A percentile compares a stretch with the other conserved stretches of the same genome.
Conservation (phyloP, 2,113 vertebrate genomes). For the Rhinoderma darwinii region DNA sequence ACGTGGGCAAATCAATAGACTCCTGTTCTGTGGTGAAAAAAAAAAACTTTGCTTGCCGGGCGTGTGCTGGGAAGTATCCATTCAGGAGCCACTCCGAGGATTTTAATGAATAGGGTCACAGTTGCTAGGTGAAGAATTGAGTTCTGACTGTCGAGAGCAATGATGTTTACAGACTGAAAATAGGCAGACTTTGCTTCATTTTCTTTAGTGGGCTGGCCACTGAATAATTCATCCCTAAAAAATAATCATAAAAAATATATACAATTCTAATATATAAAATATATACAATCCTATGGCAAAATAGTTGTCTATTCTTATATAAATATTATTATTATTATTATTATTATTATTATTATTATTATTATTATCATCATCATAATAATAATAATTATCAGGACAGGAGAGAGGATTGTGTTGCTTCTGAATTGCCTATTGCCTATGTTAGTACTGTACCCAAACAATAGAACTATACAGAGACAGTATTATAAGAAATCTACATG, state of each 20-base stretch:
- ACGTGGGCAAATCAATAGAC: not conserved
- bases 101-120: not conserved
- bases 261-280: too few species aligned
- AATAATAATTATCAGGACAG: too few species aligned
- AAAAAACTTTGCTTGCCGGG: not conserved
- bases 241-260: not conserved
- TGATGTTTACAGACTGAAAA: conserved; percentile 13
- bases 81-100: not conserved
- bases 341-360: too few species aligned
- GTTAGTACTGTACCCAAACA: too few species aligned
- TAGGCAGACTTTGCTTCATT: not conserved
- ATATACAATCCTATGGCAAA: too few species aligned
- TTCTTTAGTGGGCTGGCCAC: not conserved
- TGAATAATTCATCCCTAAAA: not conserved
- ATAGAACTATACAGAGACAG: too few species aligned
- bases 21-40: not conserved
- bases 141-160: not conserved
- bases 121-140: not conserved
- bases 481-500: too few species aligned
- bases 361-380: too few species aligned
- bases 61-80: not conserved
- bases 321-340: too few species aligned
- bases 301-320: too few species aligned
- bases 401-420: too few species aligned
- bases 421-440: too few species aligned